Conservation (phyloP, 1,140 invertebrate genomes). For the Trichonephila clavipes region DNA sequence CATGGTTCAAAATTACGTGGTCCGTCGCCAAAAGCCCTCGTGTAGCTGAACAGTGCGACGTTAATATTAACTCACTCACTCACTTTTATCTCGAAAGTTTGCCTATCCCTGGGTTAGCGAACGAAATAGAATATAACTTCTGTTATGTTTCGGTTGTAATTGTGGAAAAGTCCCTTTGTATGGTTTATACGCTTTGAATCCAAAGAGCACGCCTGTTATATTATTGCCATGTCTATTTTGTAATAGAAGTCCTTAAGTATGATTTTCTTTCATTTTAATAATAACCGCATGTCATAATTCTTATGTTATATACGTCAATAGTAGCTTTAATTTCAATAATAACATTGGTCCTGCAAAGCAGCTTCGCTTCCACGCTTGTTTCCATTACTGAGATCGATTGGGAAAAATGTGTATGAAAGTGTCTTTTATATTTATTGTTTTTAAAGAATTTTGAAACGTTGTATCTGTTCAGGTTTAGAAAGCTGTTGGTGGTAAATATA, state of each 20-base stretch:
- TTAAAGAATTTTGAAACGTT: no score
- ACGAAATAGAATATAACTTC: no score
- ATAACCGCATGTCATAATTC: not conserved
- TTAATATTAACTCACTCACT: no score
- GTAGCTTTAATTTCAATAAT: conserved; percentile 11
- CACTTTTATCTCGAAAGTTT: no score
- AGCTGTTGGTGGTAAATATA: no score
- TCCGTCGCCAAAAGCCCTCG: no score
- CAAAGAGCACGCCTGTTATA: conserved; percentile 16
- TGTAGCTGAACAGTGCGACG: no score
- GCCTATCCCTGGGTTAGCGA: no score
- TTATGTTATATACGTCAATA: conserved; percentile 4
- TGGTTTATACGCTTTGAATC: not conserved
- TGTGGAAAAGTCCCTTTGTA: not conserved
- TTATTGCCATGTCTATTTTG: not conserved
- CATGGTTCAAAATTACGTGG: no score
- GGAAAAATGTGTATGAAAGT: not conserved
- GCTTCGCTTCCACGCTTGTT: not conserved
- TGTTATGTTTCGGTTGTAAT: not conserved
- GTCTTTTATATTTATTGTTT: not conserved
- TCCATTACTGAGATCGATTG: not conserved
- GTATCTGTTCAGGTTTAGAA: no score
- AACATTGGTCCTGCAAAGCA: not conserved
- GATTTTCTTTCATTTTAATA: not conserved
- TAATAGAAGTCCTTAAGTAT: conserved; percentile 12